phyloP scores from a whole-genome alignment of 2,113 vertebrate species.

The Rhipidura dahli region DNA sequence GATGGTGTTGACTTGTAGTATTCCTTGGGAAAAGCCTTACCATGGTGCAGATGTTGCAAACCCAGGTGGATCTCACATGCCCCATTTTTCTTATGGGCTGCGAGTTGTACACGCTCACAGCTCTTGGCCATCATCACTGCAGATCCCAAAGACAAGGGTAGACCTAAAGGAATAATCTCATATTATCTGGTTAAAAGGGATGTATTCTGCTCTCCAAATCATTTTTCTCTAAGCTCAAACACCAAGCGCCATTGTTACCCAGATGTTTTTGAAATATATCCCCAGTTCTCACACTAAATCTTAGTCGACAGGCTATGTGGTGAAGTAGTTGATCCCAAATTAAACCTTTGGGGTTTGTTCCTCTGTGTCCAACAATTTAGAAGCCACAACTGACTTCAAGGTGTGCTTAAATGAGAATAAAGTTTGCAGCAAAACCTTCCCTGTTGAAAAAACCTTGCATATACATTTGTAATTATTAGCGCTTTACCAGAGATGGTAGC shows the following conservation, averaged over 20 bases:
- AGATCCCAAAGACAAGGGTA: background rate
- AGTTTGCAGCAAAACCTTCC: conserved; percentile 11
- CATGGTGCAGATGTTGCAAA: background rate
- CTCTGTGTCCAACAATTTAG: background rate
- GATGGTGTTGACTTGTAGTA: background rate
- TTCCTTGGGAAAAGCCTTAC: background rate
- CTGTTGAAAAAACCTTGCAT: conserved; percentile 32
- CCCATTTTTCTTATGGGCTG: background rate
- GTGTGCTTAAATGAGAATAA: background rate
- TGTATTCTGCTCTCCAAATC: background rate
- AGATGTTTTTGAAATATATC: background rate
- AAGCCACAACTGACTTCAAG: background rate
- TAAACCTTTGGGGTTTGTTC: background rate
- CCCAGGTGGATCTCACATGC: background rate
- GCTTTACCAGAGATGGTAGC: conserved; percentile 47
- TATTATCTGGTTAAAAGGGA: background rate
- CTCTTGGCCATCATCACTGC: background rate
- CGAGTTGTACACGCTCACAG: accelerated
- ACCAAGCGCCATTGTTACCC: background rate
- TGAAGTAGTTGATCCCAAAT: background rate
- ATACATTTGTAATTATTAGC: conserved; percentile 25
- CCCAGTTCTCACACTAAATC: background rate
- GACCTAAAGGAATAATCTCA: background rate
- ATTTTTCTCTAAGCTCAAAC: background rate
- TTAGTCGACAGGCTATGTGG: background rate